These are phyloP conservation scores for Macaca mulatta DNA, from an alignment of 2,113 vertebrate genomes.

Conservation along the genomic window DNA sequence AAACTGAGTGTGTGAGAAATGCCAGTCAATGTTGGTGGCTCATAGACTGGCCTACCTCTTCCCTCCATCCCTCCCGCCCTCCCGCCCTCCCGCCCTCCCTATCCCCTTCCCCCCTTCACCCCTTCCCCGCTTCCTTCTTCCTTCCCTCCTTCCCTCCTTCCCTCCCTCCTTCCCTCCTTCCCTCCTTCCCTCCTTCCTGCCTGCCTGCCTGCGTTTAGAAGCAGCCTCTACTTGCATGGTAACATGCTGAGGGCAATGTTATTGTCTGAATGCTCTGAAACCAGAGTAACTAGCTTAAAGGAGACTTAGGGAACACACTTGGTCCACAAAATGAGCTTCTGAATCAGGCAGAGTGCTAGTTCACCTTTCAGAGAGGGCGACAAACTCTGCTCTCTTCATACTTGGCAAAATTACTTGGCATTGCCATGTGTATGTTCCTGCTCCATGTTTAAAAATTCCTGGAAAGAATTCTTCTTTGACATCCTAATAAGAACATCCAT, in stretches of 20 bases:
- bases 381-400: not conserved
- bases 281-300: not conserved
- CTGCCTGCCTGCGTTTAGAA: not conserved
- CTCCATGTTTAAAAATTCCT: not conserved
- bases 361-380: not conserved
- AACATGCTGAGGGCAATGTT: not conserved
- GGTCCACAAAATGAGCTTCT: not conserved
- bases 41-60: not conserved
- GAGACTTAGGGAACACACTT: not conserved
- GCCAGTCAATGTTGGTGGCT: not conserved
- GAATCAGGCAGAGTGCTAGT: not conserved
- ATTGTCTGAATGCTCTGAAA: not conserved
- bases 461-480: not conserved
- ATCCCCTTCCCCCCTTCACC: rapidly evolving
- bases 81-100: too few relatives aligned
- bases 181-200: not conserved
- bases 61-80: too few relatives aligned
- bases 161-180: not conserved
- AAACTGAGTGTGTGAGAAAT: slow-evolving; percentile 31
- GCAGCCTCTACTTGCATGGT: not conserved
- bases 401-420: not conserved
- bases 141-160: not conserved
- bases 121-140: too few relatives aligned
- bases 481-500: not conserved
- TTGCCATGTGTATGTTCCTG: not conserved